phyloP scores from a whole-genome alignment of 2,888 invertebrate species.

The Tetranychus truncatus region DNA sequence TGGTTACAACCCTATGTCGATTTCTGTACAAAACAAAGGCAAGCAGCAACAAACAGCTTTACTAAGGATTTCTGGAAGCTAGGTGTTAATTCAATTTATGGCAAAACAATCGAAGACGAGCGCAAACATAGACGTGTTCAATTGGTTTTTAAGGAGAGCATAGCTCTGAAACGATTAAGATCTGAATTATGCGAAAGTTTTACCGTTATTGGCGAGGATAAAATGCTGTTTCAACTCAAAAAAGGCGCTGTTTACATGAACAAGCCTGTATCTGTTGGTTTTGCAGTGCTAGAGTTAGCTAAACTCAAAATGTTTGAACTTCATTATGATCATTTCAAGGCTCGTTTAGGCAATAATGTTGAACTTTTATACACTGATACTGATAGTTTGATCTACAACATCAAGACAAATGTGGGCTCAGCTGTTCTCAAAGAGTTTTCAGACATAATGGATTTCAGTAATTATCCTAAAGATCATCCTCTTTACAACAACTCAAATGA shows the following conservation, averaged over 20 bases:
- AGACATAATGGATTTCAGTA: background rate
- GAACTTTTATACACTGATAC: conserved; percentile 3
- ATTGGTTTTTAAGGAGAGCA: conserved; percentile 20
- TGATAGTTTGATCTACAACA: background rate
- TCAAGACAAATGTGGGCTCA: background rate
- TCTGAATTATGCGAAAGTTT: conserved; percentile 18
- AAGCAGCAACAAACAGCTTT: conserved; percentile 30
- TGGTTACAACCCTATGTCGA: background rate
- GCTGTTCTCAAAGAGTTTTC: background rate
- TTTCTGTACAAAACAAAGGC: conserved; percentile 21
- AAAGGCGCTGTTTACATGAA: conserved; percentile 22
- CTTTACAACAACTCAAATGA: background rate
- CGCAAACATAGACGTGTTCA: conserved; percentile 28
- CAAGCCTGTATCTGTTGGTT: conserved; percentile 2
- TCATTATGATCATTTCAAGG: background rate
- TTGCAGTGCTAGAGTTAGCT: conserved; percentile 24
- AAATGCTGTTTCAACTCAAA: conserved; percentile 9
- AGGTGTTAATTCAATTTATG: conserved; percentile 31
- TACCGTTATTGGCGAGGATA: conserved; percentile 10
- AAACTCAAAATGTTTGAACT: conserved; percentile 23
- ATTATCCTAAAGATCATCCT: background rate
- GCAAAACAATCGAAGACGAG: conserved; percentile 31
- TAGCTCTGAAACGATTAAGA: conserved; percentile 13
- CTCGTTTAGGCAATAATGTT: background rate
- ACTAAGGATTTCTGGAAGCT: conserved; percentile 33